Conservation (phyloP, 1,140 invertebrate genomes). For the Drosophila kepulauana region DNA sequence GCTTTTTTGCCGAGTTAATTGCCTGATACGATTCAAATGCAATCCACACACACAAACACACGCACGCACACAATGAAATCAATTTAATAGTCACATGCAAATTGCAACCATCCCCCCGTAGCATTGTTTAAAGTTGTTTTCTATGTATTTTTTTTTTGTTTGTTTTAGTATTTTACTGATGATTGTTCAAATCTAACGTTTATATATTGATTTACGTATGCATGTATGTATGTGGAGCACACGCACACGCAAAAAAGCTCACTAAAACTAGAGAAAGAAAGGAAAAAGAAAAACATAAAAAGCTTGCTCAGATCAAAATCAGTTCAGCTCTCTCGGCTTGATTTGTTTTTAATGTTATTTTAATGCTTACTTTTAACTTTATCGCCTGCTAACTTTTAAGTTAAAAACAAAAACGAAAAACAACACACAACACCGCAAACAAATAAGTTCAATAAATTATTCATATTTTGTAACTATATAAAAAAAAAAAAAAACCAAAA, state of each 20-base stretch:
- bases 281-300: not conserved
- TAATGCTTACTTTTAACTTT: constrained; percentile 76
- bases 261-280: too few relatives aligned
- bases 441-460: constrained; percentile 78
- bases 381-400: constrained; percentile 71
- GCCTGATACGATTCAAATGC: constrained; percentile 28
- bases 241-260: constrained; percentile 1
- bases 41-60: constrained; percentile 9
- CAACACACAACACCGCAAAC: constrained; percentile 37
- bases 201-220: not conserved
- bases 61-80: constrained; percentile 7
- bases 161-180: constrained; percentile 6
- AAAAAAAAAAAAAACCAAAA: not conserved
- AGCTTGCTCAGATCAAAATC: constrained; percentile 20
- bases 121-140: constrained; percentile 32
- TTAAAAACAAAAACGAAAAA: constrained; percentile 12
- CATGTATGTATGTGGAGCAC: not conserved
- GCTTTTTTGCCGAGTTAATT: constrained; percentile 13
- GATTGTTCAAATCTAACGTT: constrained; percentile 23
- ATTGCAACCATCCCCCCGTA: constrained; percentile 7
- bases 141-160: constrained; percentile 27
- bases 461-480: constrained; percentile 65
- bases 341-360: constrained; percentile 78
- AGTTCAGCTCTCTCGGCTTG: constrained; percentile 30
- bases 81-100: constrained; percentile 34